Conservation (phyloP, 2,888 invertebrate genomes). For the Eupsilia transversa region DNA sequence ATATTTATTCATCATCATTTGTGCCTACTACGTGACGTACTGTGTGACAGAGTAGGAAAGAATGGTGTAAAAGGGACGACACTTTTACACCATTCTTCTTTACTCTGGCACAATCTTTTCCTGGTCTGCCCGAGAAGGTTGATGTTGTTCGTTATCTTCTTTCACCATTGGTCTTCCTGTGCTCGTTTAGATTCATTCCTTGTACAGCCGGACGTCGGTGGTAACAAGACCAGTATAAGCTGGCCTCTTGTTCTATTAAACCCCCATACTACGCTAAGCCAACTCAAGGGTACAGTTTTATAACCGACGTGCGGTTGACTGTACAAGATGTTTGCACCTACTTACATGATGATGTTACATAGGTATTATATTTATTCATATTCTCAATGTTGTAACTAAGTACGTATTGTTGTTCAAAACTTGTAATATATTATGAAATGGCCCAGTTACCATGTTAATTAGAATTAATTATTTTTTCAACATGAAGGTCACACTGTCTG, state of each 20-base stretch:
- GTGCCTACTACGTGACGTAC: neutral
- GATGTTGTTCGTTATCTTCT: neutral
- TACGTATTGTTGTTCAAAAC: conserved; percentile 52
- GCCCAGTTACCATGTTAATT: conserved; percentile 66
- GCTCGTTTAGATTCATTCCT: neutral
- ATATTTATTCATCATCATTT: neutral
- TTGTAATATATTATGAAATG: conserved; percentile 63
- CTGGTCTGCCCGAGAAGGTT: neutral
- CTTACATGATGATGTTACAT: conserved; percentile 13
- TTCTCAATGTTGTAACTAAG: conserved; percentile 52
- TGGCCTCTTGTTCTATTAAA: neutral
- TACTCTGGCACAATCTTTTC: neutral
- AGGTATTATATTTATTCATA: conserved; percentile 5
- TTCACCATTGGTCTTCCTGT: neutral
- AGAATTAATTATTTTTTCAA: conserved; percentile 58
- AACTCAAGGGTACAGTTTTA: neutral
- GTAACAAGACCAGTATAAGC: neutral
- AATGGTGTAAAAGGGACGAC: neutral
- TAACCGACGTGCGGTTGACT: neutral
- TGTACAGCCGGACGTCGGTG: neutral
- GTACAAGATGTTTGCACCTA: neutral
- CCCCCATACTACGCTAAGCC: neutral
- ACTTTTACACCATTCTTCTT: too few relatives aligned
- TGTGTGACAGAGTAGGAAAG: neutral
- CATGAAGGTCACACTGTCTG: conserved; percentile 63